Evolutionary conservation across 2,888 invertebrate genomes (phyloP), one percentile per base, ranked within the genome.

Genomic region (Miltochrista miniata): DNA sequence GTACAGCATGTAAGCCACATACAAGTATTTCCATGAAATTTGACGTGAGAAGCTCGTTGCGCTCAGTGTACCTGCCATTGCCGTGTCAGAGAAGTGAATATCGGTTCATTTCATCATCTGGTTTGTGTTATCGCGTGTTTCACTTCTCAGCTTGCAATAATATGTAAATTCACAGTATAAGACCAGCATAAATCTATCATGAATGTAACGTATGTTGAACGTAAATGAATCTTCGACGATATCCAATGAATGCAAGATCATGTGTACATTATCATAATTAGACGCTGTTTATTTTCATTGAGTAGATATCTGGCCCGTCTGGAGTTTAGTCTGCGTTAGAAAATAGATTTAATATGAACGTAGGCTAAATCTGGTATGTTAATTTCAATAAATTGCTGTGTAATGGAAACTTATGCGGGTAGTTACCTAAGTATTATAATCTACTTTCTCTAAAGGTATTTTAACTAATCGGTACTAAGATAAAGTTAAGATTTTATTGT

Each of bases 1-100:
- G 81, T 76, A 76, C 78, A 70, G 76, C 74, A 71, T 64, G 75
- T 71, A 72, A 59, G 67, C 66, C 74, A 82, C 83, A 81, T 84
- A 80, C 81, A 78, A 83, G 83, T 81, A 76, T 77, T 85, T 86
- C 81, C 78, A 74, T 75, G 83, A 83, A 87, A 76, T 76, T 76
- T 66, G 66, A 76, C 72, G 76, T 76, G 79, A 73, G 74, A 79
- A 76, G 65, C 54, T 68, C 59, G 57, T 51, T 59, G 45, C 39
- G 46, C 46, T 45, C 39, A n/a, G 54, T 38, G 15, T 9, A 11
- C n/a, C 14, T 41, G 56, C 39, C 54, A 43, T 54, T 49, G 47
- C 57, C 56, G 45, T 54, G 48, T 53, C 55, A 46, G 38, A 54
- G 48, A n/a, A n/a, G 2, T 47, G 44, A 45, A 47, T 43, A 50